Evolutionary conservation across 2,113 vertebrate genomes (phyloP).

Genomic region (Centrocercus urophasianus): DNA sequence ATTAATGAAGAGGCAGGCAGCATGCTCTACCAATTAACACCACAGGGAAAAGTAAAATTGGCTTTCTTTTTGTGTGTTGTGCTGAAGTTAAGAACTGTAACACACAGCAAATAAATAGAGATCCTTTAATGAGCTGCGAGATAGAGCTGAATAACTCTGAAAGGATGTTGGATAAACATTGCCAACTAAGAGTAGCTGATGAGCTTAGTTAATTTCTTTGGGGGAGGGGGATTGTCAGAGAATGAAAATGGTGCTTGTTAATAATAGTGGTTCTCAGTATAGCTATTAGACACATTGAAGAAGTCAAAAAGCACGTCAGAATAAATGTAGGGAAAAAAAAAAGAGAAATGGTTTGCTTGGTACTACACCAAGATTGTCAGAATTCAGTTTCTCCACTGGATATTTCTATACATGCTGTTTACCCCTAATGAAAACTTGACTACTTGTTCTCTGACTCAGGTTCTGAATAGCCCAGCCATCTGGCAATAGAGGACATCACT

Average conservation of each 20-base stretch:
- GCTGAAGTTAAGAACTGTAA: constrained; percentile 88
- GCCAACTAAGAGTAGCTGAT: constrained; percentile 84
- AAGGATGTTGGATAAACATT: constrained; percentile 83
- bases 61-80: constrained; percentile 85
- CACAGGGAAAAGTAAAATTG: constrained; percentile 90
- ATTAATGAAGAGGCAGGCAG: constrained; percentile 92
- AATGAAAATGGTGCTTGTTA: constrained; percentile 35
- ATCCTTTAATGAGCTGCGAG: constrained; percentile 89
- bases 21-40: constrained; percentile 92
- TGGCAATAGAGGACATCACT: not conserved
- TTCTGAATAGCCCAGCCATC: not conserved
- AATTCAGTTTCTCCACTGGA: not conserved
- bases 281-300: constrained; percentile 33
- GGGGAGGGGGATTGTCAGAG: not conserved
- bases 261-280: constrained; percentile 53
- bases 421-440: not conserved
- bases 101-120: constrained; percentile 89
- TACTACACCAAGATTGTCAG: not conserved
- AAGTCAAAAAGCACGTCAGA: constrained; percentile 29
- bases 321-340: not conserved
- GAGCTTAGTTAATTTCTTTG: constrained; percentile 69
- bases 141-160: constrained; percentile 79
- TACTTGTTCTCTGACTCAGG: not conserved
- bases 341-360: not conserved
- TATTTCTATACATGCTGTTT: not conserved